These are phyloP conservation scores for Eumeta japonica DNA, from an alignment of 1,140 invertebrate species.

Conservation along the genomic window DNA sequence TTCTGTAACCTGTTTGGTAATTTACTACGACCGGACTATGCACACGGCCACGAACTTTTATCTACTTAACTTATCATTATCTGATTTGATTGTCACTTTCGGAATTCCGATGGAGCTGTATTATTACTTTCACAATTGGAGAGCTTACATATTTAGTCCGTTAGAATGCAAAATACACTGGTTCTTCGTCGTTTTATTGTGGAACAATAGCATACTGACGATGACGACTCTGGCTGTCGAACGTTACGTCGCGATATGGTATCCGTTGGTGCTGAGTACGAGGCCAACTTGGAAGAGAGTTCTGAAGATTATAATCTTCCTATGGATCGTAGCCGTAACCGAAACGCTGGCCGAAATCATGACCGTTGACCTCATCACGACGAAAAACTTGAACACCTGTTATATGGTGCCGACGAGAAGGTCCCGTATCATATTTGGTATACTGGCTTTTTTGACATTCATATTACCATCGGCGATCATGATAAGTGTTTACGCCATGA, in stretches of 20 bases:
- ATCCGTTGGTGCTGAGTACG: background rate
- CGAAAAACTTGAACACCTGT: conserved; percentile 12
- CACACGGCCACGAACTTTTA: conserved; percentile 83
- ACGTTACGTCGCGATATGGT: conserved; percentile 5
- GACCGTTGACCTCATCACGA: conserved; percentile 4
- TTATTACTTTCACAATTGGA: too few species aligned
- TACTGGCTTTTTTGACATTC: conserved; percentile 1
- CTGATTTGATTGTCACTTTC: conserved; percentile 64
- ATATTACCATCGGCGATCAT: conserved; percentile 2
- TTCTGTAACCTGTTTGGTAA: conserved; percentile 79
- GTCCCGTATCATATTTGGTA: background rate
- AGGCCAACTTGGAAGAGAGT: background rate
- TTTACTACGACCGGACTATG: conserved; percentile 77
- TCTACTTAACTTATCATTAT: conserved; percentile 82
- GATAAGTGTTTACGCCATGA: background rate
- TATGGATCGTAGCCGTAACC: conserved; percentile 2
- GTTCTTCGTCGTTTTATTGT: conserved; percentile 3
- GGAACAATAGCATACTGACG: conserved; percentile 1
- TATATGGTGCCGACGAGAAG: background rate
- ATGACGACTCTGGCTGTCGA: conserved; percentile 5
- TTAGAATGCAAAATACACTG: conserved; percentile 3
- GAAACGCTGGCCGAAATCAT: background rate
- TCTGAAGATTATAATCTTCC: background rate
- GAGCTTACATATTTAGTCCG: too few species aligned
- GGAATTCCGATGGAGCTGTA: conserved; percentile 23